Evolutionary conservation across 1,140 invertebrate genomes (phyloP), one percentile per base, ranked within the genome.

Genomic region (Brachionus asplanchnoidis): DNA sequence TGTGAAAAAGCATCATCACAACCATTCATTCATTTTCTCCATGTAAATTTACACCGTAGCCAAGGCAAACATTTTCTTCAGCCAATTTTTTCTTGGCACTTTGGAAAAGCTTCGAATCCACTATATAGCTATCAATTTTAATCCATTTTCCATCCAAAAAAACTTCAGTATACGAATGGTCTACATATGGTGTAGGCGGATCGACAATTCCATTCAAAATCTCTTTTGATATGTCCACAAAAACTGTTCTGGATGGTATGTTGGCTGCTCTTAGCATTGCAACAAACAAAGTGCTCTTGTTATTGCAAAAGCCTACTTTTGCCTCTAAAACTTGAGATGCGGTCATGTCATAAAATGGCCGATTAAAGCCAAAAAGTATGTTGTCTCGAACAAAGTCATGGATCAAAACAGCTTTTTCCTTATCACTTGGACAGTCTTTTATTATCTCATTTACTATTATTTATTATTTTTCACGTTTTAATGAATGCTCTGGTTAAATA

Each of bases 21-120:
- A 1, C 77, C 77, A 60, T 79, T 79, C 77, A 79, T n/a, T 79
- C 46, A 79, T 44, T 79, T 23, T n/a, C 26, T 20, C 77, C 77
- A 36, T 79, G 32, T 28, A n/a, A 17, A 60, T 79, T 42, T 9
- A 53, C 77, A 5, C 77, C 77, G n/a, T 60, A 79, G 17, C 77
- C 77, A 53, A 79, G n/a, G 11, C 32, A 8, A n/a, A 0, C 17
- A 60, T 79, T 46, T 23, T 79, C 53, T 36, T 79, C 20, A n/a
- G n/a, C 1, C 20, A 79, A 36, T 79, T 79, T 79, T 44, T n/a
- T 36, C 28, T 53, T 79, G 0, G 26, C 11, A 14, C 14, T 23
- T 17, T 26, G 7, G 26, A 44, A 36, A 36, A 79, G 42, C 42
- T 17, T 36, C n/a, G 40, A 46, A 36, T 79, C 77, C 4, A 79